Base-by-base conservation (phyloP, 2,113 vertebrate genomes). In the Ochotona curzoniae region DNA sequence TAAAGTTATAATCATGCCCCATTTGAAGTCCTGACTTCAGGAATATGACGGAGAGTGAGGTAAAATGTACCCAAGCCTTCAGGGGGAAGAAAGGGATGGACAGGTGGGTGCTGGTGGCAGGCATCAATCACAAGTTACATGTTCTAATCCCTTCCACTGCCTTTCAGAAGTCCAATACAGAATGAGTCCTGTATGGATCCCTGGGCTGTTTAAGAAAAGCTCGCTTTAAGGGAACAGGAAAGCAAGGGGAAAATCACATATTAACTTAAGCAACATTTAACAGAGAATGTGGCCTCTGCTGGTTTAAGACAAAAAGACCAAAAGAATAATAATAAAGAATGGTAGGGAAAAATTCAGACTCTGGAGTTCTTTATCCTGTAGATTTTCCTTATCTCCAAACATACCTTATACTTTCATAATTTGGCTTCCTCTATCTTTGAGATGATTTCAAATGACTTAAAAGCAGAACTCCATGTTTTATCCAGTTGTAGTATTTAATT, bases 31-130 rank as follows among this genome's bases (percentile, higher is more conserved):
- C 47, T 61, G 83, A 75, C 87, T 93, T 67, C 73, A 75, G 57
- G 94, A 94, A 80, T 75, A 61, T 91, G 95, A 94, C 47, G 57
- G 95, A 91, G 94, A 87, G 35, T 63, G 91, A 81, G 64, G 86
- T 66, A 17, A 90, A 89, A 87, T 89, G 66, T 83, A 66, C 32
- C 64, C 60, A 30, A 67, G 91, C 35, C 76, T 96, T 61, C 0
- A 0, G 57, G 91, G 67, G 51, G 83, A 38, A 30, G 74, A 57
- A 61, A 38, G 18, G 14, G 54, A 18, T 18, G 57, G 69, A 63
- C 1, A n/a, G 71, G 32, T 2, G 1, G 49, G 28, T 12, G 51
- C 57, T n/a, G 81, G 79, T n/a, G 91, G 83, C 44, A 87, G 87
- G n/a, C 81, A 57, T 89, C 95, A 51, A 13, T 94, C 91, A 49